A percentile compares a stretch with the other conserved stretches of the same genome.
These are phyloP conservation scores for Atherinomorus stipes DNA, from an alignment of 2,113 vertebrate genomes.

Conservation along the genomic window DNA sequence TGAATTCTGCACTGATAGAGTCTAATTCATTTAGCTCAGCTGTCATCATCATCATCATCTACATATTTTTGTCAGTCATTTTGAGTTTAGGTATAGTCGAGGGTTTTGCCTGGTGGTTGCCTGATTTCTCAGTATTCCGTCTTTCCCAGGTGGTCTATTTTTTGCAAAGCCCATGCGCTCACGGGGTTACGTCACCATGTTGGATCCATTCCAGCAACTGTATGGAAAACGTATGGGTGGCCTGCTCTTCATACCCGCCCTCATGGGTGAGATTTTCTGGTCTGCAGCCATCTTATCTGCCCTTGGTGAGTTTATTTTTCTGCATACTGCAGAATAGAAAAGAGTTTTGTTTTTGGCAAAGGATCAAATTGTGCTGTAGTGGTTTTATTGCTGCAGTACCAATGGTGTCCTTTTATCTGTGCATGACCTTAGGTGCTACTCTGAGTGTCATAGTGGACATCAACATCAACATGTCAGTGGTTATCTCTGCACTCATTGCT, in stretches of 20 bases:
- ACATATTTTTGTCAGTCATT: not conserved
- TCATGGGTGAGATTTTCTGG: conserved; percentile 99
- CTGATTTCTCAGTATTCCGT: conserved; percentile 1
- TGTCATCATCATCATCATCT: too few species aligned
- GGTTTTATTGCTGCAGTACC: not conserved
- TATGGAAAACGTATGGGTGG: conserved; percentile 99
- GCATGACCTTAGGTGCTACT: conserved; percentile 87
- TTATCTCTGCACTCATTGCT: conserved; percentile 94
- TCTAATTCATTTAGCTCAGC: too few species aligned
- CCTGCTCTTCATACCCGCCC: conserved; percentile 95
- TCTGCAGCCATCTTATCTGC: conserved; percentile 97
- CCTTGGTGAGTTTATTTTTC: conserved; percentile 85
- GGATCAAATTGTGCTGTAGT: not conserved
- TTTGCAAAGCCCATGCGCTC: conserved; percentile 99
- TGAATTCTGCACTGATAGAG: not conserved
- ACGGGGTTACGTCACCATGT: conserved; percentile 97
- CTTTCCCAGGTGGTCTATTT: conserved; percentile 91
- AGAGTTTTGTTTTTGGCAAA: too few species aligned
- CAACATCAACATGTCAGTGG: conserved; percentile 90
- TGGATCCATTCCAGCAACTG: conserved; percentile 97
- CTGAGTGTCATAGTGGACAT: conserved; percentile 96
- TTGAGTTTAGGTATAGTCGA: too few species aligned
- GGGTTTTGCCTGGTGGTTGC: too few species aligned
- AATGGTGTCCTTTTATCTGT: not conserved
- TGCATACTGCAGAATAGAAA: not conserved